Evolutionary conservation across 1,140 invertebrate genomes (phyloP), one percentile per base, ranked within the genome.

Genomic region (Pseudobourletiella spinata): DNA sequence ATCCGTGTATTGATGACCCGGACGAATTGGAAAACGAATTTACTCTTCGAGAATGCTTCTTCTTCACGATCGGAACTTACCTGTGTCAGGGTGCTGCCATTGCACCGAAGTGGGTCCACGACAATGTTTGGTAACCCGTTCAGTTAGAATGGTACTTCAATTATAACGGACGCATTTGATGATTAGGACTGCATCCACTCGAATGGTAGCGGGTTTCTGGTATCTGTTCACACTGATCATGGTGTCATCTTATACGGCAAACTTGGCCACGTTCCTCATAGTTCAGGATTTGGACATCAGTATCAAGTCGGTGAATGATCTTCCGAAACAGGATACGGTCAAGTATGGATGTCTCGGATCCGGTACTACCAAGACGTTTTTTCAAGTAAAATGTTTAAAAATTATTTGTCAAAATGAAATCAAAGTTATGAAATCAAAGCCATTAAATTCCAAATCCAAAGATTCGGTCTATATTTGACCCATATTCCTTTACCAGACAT

Each of bases 211-310:
- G 14, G 85, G 84, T 1, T 93, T 92, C 3, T 97, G 93, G 93
- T 96, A 91, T 91, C 95, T 96, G 76, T 98, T 97, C 77, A 95
- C 92, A 0, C 79, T 98, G 18, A 97, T 98, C 69, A 95, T 98
- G 86, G 97, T 98, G 71, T 97, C 93, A n/a, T 96, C 93, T 1
- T 98, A 98, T 77, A 98, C 95, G 25, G 95, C 95, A 30, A 97
- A 98, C 76, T 80, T 98, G 69, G 95, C 95, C 22, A 94, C 95
- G 28, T 98, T 98, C 76, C 77, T 99, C 3, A 98, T 95, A 0
- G 93, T 97, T 2, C 93, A 97, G 74, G 80, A 92, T 67, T 91
- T 98, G 86, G 89, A 95, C 74, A 91, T 91, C 0, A 91, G 94
- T 4, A 98, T 98, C 57, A 89, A 95, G 75, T 91, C 86, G 71